Base-by-base conservation (phyloP, 2,797 vertebrate genomes). In the Acanthurus lineatus region DNA sequence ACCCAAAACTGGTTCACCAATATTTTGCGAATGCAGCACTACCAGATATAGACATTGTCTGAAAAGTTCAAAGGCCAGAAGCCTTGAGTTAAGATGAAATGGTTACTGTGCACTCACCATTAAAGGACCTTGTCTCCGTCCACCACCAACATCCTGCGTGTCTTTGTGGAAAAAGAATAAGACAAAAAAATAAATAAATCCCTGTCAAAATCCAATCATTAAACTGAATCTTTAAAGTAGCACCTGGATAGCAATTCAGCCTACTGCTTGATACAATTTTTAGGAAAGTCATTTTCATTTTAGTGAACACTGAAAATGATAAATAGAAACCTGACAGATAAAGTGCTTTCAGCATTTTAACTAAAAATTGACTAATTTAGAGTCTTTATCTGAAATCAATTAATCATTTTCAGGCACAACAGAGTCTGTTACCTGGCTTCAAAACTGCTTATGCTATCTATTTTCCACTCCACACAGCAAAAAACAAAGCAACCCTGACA, bases 121-220 rank as follows among this genome's bases (percentile, higher is more conserved):
- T 51, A 97, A 95, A 63, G 94, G 90, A 58, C 96, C 96, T 9
- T 95, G 96, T 91, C 97, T 95, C 80, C 93, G 96, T 81, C 94
- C 96, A 86, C 95, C 85, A 86, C 95, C 95, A 56, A 95, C 85
- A 78, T 98, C 97, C 51, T 97, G 96, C 25, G 92, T 86, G 83
- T 98, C 97, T 98, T 94, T 86, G 84, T 8, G 66, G 35, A 73
- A 60, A 56, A 66, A 76, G 9, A 65, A 35, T 35, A 35, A 35
- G 32, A 35, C 32, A 35, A 60, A 62, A 6, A 0, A 38, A 53
- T 22, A 74, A 59, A 56, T 77, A 61, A 7, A 10, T 6, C 54
- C 49, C 51, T 61, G 71, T 61, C n/a, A 70, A 82, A 77, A 45
- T 20, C 76, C 61, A 44, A 40, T 49, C 59, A 76, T 65, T 70